These are phyloP conservation scores for Tyrannus savana DNA, from an alignment of 2,113 vertebrate species.

Conservation along the genomic window DNA sequence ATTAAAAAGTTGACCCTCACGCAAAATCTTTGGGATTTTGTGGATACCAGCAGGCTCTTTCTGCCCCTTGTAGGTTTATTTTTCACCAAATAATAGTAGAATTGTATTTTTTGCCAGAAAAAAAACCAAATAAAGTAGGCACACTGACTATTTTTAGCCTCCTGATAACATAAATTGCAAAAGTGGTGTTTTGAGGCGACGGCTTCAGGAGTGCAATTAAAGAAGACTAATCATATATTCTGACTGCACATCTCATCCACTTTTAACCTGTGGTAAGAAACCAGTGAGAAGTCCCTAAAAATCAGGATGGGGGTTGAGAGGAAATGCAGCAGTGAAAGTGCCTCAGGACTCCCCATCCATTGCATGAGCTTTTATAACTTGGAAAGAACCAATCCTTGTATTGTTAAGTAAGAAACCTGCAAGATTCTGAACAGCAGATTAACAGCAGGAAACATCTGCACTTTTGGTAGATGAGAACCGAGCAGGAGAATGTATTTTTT, in stretches of 20 bases:
- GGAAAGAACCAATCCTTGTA: not conserved
- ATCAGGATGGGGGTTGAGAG: not conserved
- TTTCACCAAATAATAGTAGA: not conserved
- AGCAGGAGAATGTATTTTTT: fast-evolving
- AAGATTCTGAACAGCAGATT: not conserved
- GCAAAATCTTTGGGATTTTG: not conserved
- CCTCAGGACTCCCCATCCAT: not conserved
- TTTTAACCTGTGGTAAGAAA: not conserved
- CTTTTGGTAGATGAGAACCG: not conserved
- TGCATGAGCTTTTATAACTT: not conserved
- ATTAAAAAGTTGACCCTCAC: not conserved
- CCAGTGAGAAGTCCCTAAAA: not conserved
- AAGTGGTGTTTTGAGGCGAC: not conserved
- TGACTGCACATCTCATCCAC: not conserved
- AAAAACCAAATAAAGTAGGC: not conserved
- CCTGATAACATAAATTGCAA: not conserved
- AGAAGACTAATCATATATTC: not conserved
- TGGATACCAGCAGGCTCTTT: not conserved
- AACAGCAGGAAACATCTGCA: not conserved
- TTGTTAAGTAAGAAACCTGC: not conserved
- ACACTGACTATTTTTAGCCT: not conserved
- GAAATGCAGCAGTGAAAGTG: fast-evolving
- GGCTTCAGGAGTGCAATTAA: not conserved
- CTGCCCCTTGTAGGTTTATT: not conserved
- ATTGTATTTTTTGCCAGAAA: not conserved